Conservation (phyloP, 2,797 vertebrate species). For the Propithecus perrieri region DNA sequence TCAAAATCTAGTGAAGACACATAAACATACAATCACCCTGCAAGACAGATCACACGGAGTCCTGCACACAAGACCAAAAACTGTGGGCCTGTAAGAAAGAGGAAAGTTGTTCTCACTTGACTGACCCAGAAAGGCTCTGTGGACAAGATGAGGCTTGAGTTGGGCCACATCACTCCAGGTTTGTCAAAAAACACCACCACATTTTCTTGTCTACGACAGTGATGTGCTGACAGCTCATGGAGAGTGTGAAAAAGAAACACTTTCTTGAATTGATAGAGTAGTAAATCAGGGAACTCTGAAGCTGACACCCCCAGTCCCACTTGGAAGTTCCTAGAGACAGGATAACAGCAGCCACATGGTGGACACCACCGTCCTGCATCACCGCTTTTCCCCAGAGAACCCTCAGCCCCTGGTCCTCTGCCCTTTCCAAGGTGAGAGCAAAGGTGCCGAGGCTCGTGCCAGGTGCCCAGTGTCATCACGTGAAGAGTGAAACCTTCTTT, state of each 20-base stretch:
- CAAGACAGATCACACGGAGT: fast-evolving
- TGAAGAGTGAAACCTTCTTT: not conserved
- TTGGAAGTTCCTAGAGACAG: not conserved
- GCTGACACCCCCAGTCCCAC: not conserved
- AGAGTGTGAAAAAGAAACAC: not conserved
- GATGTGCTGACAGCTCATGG: not conserved
- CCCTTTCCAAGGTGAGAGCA: not conserved
- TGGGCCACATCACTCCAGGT: fast-evolving
- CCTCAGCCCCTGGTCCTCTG: not conserved
- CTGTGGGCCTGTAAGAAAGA: fast-evolving
- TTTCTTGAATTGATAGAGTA: not conserved
- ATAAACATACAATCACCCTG: fast-evolving
- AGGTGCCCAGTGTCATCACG: fast-evolving
- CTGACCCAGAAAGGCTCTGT: not conserved
- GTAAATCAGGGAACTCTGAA: not conserved
- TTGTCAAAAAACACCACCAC: not conserved
- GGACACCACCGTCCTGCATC: fast-evolving
- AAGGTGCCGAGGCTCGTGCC: not conserved
- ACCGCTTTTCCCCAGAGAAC: not conserved
- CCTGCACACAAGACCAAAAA: not conserved
- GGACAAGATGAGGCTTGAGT: fast-evolving
- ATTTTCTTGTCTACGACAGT: not conserved
- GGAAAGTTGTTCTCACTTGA: not conserved
- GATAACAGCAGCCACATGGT: fast-evolving
- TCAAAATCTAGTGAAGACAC: not conserved